Base-by-base conservation (phyloP, 64 coral and sea anemone species). In the Montipora cactus region DNA sequence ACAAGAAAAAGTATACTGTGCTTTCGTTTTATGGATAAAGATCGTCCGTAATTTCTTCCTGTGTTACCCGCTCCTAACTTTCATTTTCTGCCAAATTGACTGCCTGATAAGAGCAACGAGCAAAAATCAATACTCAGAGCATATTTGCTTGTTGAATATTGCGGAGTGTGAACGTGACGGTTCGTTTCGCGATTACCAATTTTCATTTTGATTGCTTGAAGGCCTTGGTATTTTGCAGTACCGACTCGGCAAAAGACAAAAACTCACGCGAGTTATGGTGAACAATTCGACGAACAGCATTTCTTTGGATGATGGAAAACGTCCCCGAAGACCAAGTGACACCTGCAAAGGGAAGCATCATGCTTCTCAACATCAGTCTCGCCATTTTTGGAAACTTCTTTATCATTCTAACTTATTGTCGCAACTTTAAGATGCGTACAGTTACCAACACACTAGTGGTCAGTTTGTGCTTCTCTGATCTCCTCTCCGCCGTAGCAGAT, bases 361-460 rank as follows among this genome's bases (percentile, higher is more conserved):
- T 94, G 45, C 48, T 97, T 6, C 22, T 97, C 5, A 79, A 87
- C 19, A 86, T 97, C 15, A 80, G 55, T n/a, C 58, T 97, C 52
- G 92, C 95, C 5, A 70, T 94, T 44, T 77, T 94, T 49, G 95
- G 95, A 57, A 97, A 97, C 67, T 97, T 87, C 21, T 97, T 94
- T 21, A 97, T 94, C 88, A 83, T 94, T n/a, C 75, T 94, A 3
- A 76, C 95, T 59, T 97, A 91, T 67, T 94, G 88, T 81, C 91
- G 91, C 7, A 97, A 90, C 49, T 91, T 94, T 14, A 97, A 97
- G 87, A 97, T 97, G 95, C 88, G 95, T 50, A 97, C 92, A 19
- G 85, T 85, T 47, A 97, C 95, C 1, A 97, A 97, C 45, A 97
- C 95, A 22, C 69, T 97, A 16, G 95, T 97, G 23, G 88, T 97